phyloP scores from a whole-genome alignment of 2,888 invertebrate genomes.

The Sympetrum striolatum region DNA sequence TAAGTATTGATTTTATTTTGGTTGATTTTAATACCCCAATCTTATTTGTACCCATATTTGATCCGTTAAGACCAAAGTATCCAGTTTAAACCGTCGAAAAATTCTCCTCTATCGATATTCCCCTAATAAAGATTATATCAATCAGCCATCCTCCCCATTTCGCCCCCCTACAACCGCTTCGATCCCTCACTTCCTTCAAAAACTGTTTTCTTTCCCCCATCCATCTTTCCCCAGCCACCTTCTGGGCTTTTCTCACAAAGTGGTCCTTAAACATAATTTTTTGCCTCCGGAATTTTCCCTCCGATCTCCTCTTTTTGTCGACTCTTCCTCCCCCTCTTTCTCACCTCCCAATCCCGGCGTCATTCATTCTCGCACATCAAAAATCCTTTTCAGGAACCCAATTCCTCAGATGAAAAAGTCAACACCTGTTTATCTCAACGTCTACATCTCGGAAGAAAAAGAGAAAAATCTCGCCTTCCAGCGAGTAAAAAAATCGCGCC shows the following conservation, averaged over 20 bases:
- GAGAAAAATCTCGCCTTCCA: neutral
- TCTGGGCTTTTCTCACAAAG: neutral
- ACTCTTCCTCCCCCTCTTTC: neutral
- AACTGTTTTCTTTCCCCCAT: neutral
- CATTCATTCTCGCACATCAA: slow-evolving; percentile 22
- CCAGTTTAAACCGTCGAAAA: no score
- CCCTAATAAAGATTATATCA: neutral
- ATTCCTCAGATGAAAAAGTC: slow-evolving; percentile 40
- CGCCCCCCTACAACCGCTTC: neutral
- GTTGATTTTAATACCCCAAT: no score
- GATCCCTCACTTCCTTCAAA: neutral
- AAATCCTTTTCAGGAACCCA: slow-evolving; percentile 19
- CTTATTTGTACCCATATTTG: no score
- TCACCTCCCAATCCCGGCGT: neutral
- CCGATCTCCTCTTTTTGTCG: neutral
- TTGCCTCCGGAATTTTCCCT: neutral
- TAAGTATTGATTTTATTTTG: no score
- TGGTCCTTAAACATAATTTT: slow-evolving; percentile 13
- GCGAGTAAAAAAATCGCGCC: neutral
- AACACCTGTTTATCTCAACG: slow-evolving; percentile 34
- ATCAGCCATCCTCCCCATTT: neutral
- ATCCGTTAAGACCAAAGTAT: no score
- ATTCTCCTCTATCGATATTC: neutral
- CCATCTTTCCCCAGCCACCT: neutral
- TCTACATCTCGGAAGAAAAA: neutral